Evolutionary conservation across 1,140 invertebrate genomes (phyloP), one percentile per base, ranked within the genome.

Genomic region (Tetramorium simillimum): DNA sequence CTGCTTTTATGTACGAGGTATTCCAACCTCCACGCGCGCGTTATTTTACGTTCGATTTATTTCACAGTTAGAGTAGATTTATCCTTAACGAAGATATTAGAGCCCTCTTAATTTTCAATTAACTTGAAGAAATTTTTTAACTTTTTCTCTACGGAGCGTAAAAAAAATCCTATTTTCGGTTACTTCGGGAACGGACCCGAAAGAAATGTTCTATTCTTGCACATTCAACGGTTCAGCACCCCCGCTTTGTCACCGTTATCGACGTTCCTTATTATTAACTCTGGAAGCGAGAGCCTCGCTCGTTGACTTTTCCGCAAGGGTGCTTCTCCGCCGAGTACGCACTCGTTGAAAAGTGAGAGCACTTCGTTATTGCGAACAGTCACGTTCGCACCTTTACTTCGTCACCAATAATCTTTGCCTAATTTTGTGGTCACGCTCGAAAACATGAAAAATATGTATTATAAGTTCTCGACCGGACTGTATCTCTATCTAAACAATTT

Each of bases 341-440:
- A 58, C 80, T 88, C 80, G 65, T 89, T 89, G 90, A 93, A 92
- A 92, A 85, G 85, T 89, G 90, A 94, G 93, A 75, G 75, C 81
- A 80, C 88, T 90, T 88, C 80, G 80, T 80, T 85, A 88, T 73
- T 90, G 91, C 37, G 63, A 40, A 92, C 91, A 91, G 92, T 87
- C 92, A 89, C 88, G 92, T 88, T 91, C 90, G 49, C 88, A 92
- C 90, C 91, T 94, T 90, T 88, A 89, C 92, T 92, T 91, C 88
- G 76, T 86, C 81, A 65, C 10, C 16, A 3, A 14, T 24, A 49
- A 63, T 37, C 18, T 67, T 67, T 18, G 16, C 1, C 28, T 16
- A 24, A 37, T 37, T 37, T 51, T 28, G 9, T n/a, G 6, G 51
- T 21, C 9, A 9, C 18, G 14, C 21, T 3, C 3, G 9, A 60